Base-by-base conservation (phyloP, 2,888 invertebrate genomes). In the Cataglyphis livida region DNA sequence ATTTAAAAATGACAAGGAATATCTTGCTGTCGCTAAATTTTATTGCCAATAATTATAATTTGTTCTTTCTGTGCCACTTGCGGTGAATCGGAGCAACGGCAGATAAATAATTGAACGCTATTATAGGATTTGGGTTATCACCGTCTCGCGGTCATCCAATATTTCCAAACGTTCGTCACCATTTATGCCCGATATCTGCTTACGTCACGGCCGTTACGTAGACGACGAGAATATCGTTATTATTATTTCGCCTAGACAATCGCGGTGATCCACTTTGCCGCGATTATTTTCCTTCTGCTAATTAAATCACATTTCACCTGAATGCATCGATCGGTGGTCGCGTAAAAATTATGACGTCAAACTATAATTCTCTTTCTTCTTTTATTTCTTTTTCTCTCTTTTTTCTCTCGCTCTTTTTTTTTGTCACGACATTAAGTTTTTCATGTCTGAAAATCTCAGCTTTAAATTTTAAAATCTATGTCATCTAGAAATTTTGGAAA, bases 171-270 rank as follows among this genome's bases (percentile, higher is more conserved):
- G 71, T 10, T 79, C 71, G 78, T 79, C 59, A 78, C 59, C 70
- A 35, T 71, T 66, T 61, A 59, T 78, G 59, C 59, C 25, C 71
- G 78, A 79, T 79, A 79, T 57, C 71, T 79, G 44, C 78, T 79
- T 71, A 79, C 78, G 78, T 79, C 78, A 79, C 48, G 1, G 59
- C 71, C 78, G 70, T 79, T 70, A 79, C 70, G 78, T 78, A 48
- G 59, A 59, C 12, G 18, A 25, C 71, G 44, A 79, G 78, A 79
- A 79, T 79, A 79, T 48, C 78, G 44, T 71, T 78, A 32, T 78
- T 79, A 79, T 79, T 79, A 79, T 71, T 79, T 79, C 78, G 78
- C 71, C 12, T 71, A 79, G 78, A 79, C 78, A 79, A 59, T 79
- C 78, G 66, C 66, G 44, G 44, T 78, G 78, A 25, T 79, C 78